Evolutionary conservation across 2,797 vertebrate species (phyloP), one percentile per base, ranked within the genome.

Genomic region (Tragelaphus oryx): DNA sequence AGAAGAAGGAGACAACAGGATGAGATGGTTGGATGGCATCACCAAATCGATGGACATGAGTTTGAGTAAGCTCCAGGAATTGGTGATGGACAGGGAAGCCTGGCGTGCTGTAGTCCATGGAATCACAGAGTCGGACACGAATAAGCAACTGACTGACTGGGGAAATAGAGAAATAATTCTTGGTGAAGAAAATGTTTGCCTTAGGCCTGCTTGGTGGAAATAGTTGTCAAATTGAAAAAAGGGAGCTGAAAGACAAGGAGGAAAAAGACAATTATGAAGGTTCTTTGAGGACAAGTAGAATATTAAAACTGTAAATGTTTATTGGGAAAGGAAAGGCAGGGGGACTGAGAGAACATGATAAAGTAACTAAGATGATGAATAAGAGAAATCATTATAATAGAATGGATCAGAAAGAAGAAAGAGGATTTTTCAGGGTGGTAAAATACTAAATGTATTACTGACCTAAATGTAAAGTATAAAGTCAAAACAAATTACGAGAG

Each of bases 381-480:
- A 14, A 81, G 55, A 91, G 24, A 92, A 95, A 65, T 68, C 13
- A 60, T 79, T 65, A 33, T 2, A 91, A 20, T 9, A 92, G 30
- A 41, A 8, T 33, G 86, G 14, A 75, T 91, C 33, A 94, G 60
- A 87, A 82, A 62, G 9, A 80, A 79, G 41, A 52, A 5, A 85
- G n/a, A 85, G 28, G 26, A 57, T 75, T 81, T 95, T 94, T 88
- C 33, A 82, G 48, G 82, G 5, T 48, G 4, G 1, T 83, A 68
- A 93, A 78, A 84, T 89, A 75, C 22, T 92, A 59, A 50, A 68
- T 75, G 8, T 87, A 12, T 83, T 89, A 95, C 90, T 92, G 12
- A 55, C 48, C 54, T 93, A 59, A 91, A 22, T 94, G 3, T 90
- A 91, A 93, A 26, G 76, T 76, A 85, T 22, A 87, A 95, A 92